These are phyloP conservation scores for Gonocerus acuteangulatus DNA, from an alignment of 2,888 invertebrate genomes.

Conservation along the genomic window DNA sequence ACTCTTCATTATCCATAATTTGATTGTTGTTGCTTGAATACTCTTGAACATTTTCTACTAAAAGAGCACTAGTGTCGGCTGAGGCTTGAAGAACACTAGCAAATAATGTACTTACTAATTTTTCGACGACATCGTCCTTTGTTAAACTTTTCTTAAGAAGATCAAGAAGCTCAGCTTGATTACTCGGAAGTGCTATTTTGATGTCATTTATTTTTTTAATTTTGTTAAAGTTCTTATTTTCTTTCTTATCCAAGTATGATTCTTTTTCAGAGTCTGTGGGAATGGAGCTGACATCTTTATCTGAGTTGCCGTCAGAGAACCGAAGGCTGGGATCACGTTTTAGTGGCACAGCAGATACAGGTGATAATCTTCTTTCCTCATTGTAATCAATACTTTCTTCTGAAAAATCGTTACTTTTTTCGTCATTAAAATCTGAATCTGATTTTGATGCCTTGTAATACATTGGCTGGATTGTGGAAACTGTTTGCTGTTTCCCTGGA, in stretches of 20 bases:
- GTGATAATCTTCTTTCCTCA: neutral
- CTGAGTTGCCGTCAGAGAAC: constrained; percentile 28
- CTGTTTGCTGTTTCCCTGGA: neutral
- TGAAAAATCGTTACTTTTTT: constrained; percentile 5
- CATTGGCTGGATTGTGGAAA: neutral
- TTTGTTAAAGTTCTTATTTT: neutral
- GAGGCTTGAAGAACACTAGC: constrained; percentile 33
- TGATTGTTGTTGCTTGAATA: too few species aligned
- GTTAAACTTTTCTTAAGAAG: constrained; percentile 37
- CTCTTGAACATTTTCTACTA: too few species aligned
- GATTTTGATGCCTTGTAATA: neutral
- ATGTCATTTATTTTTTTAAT: neutral
- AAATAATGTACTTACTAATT: constrained; percentile 36
- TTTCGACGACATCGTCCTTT: constrained; percentile 37
- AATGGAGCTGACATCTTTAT: constrained; percentile 29
- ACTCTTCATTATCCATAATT: too few species aligned
- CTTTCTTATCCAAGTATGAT: neutral
- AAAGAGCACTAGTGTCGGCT: neutral
- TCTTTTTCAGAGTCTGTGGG: constrained; percentile 28
- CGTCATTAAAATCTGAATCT: constrained; percentile 4
- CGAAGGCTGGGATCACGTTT: neutral
- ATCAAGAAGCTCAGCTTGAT: constrained; percentile 27
- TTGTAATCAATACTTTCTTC: constrained; percentile 13
- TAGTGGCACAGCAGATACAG: neutral
- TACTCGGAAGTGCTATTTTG: neutral